Conservation (phyloP, 2,888 invertebrate genomes). For the Phragmatobia fuliginosa region DNA sequence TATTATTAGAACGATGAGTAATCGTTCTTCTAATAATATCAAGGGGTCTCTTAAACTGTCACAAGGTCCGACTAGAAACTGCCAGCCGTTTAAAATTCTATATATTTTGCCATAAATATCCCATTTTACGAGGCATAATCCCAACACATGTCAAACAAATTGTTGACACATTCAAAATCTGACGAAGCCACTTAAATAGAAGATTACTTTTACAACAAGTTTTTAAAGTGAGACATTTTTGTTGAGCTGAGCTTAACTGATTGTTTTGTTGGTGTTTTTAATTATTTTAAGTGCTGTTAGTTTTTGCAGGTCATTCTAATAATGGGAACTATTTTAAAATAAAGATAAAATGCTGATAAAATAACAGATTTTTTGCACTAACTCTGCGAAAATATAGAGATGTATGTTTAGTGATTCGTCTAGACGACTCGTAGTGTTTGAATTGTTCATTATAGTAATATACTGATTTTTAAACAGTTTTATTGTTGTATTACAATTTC, state of each 20-base stretch:
- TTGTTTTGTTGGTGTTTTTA: slow-evolving; percentile 12
- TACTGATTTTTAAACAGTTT: not conserved
- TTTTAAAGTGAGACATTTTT: slow-evolving; percentile 45
- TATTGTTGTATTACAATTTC: too few species aligned
- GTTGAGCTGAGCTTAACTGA: slow-evolving; percentile 25
- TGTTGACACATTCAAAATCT: slow-evolving; percentile 73
- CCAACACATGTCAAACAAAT: slow-evolving; percentile 81
- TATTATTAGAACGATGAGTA: not conserved
- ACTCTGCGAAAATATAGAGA: not conserved
- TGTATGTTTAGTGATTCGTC: not conserved
- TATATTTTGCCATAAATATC: slow-evolving; percentile 76
- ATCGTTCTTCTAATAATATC: slow-evolving; percentile 46
- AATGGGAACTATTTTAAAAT: not conserved
- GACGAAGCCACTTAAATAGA: slow-evolving; percentile 69
- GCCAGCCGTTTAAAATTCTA: slow-evolving; percentile 73
- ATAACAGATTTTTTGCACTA: not conserved
- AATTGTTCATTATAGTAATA: not conserved
- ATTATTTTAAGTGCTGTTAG: slow-evolving; percentile 9
- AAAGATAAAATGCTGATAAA: not conserved
- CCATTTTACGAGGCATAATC: slow-evolving; percentile 71
- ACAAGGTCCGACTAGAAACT: slow-evolving; percentile 44
- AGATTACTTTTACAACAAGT: slow-evolving; percentile 52
- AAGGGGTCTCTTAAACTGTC: slow-evolving; percentile 45
- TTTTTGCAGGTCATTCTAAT: not conserved
- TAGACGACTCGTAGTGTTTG: not conserved